Percentiles rank a stretch among this genome's conserved stretches.
Conservation (phyloP, 2,113 vertebrate genomes). For the Cercopithecus mona region DNA sequence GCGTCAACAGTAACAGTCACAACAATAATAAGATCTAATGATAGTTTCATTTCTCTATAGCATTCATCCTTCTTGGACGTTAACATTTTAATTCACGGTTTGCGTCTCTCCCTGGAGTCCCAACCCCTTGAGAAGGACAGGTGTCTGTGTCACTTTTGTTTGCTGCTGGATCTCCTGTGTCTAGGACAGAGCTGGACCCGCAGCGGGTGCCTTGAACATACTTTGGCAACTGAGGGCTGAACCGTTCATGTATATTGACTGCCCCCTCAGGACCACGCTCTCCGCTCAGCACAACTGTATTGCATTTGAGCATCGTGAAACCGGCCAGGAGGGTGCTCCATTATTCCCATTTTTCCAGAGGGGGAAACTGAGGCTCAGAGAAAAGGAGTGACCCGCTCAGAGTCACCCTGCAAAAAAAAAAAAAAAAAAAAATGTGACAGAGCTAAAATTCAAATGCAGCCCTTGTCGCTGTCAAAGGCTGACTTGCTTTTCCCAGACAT, state of each 20-base stretch:
- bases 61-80: rapidly evolving
- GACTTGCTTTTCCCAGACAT: background rate
- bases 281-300: rapidly evolving
- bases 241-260: rapidly evolving
- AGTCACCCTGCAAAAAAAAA: background rate
- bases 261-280: background rate
- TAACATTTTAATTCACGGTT: rapidly evolving
- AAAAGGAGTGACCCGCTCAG: background rate
- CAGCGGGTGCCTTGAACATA: rapidly evolving
- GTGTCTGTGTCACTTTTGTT: background rate
- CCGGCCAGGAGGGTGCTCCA: rapidly evolving
- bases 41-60: rapidly evolving
- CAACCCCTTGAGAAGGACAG: background rate
- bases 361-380: background rate
- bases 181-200: background rate
- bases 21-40: rapidly evolving
- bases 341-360: background rate
- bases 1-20: rapidly evolving
- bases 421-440: no score
- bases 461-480: background rate
- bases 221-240: rapidly evolving
- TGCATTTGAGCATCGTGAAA: background rate
- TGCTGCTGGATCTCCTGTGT: rapidly evolving
- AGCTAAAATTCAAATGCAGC: background rate
- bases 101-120: background rate